Conservation (phyloP, 2,797 vertebrate species). For the Anguilla anguilla region DNA sequence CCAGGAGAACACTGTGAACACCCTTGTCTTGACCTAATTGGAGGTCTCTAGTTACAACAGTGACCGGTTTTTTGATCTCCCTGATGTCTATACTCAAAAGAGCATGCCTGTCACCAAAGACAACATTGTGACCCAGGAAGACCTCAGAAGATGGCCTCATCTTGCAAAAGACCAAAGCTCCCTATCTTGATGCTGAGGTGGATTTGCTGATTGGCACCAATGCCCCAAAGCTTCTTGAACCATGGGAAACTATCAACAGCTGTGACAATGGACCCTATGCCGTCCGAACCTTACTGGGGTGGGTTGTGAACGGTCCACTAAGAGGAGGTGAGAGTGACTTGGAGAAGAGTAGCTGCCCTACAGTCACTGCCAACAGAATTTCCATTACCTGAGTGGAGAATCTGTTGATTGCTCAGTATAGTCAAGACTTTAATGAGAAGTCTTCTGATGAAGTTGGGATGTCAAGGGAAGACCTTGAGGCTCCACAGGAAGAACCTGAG, state of each 20-base stretch:
- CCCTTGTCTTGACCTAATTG: not conserved
- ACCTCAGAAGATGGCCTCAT: not conserved
- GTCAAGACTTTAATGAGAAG: too few species aligned
- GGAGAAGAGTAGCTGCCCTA: too few species aligned
- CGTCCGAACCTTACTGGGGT: not conserved
- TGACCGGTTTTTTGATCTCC: too few species aligned
- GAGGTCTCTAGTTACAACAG: not conserved
- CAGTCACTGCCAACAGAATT: too few species aligned
- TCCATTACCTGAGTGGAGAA: too few species aligned
- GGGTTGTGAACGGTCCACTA: too few species aligned
- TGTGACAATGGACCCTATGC: constrained; percentile 20
- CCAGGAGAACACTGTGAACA: not conserved
- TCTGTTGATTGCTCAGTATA: too few species aligned
- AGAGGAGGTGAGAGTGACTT: too few species aligned
- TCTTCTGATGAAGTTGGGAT: too few species aligned
- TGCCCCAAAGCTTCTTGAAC: not conserved
- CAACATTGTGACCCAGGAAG: not conserved
- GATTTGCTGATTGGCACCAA: constrained; percentile 4
- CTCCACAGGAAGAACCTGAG: too few species aligned
- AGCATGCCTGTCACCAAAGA: not conserved
- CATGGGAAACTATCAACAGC: constrained; percentile 8
- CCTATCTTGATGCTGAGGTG: not conserved
- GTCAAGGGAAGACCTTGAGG: too few species aligned
- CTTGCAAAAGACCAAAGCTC: not conserved
- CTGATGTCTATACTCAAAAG: not conserved